Conservation (phyloP, 1,140 invertebrate genomes). For the Apis cerana region DNA sequence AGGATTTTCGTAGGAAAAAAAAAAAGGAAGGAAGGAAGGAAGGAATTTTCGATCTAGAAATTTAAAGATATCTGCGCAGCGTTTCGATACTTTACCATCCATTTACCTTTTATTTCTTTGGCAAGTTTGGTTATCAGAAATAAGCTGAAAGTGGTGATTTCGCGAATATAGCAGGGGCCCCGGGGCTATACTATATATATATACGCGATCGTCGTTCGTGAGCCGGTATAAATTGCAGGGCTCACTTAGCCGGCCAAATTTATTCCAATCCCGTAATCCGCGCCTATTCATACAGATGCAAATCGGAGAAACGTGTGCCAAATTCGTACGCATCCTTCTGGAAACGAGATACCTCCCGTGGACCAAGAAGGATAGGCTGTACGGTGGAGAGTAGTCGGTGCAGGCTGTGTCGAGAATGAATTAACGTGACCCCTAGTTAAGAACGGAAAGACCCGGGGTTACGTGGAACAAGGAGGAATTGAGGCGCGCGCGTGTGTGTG, state of each 20-base stretch:
- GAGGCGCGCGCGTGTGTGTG: background rate
- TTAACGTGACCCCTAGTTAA: conserved; percentile 59
- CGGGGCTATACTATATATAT: background rate
- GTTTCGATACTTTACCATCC: conserved; percentile 12
- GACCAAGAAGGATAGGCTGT: conserved; percentile 41
- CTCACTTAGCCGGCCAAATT: conserved; percentile 69
- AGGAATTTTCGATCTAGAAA: background rate
- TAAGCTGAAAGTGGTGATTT: conserved; percentile 37
- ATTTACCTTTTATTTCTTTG: conserved; percentile 17
- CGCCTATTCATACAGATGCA: conserved; percentile 71
- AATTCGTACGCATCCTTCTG: conserved; percentile 69
- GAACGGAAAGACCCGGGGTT: conserved; percentile 38
- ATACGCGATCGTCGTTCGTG: conserved; percentile 39
- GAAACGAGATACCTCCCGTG: conserved; percentile 62
- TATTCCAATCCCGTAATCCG: conserved; percentile 71
- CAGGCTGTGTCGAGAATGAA: conserved; percentile 58
- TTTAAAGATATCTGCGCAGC: background rate
- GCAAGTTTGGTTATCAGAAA: conserved; percentile 48
- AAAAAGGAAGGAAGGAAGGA: too few species aligned
- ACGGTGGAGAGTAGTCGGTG: conserved; percentile 22
- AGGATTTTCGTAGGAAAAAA: too few species aligned
- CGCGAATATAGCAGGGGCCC: background rate
- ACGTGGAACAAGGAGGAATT: conserved; percentile 27
- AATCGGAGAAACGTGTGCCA: conserved; percentile 70
- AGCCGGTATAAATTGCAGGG: conserved; percentile 65